A percentile compares a stretch with the other conserved stretches of the same genome.
These are phyloP conservation scores for Actinia equina DNA, from an alignment of 64 coral and sea anemone species.

Conservation along the genomic window DNA sequence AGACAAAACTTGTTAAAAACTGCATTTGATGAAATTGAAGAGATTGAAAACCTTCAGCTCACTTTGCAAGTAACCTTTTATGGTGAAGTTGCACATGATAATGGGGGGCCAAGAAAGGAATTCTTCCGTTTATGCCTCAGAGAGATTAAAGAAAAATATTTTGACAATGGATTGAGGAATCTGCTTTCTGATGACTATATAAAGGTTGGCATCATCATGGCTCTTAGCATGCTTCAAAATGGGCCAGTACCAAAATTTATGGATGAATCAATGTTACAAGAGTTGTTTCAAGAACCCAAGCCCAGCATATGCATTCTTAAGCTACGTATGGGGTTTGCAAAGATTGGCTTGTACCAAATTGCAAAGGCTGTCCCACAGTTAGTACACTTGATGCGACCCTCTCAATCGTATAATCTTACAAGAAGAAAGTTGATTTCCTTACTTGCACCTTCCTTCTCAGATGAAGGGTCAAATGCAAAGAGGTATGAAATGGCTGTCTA, in stretches of 20 bases:
- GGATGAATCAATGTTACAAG: slow-evolving; percentile 37
- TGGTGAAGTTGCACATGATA: slow-evolving; percentile 39
- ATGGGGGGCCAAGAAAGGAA: slow-evolving; percentile 50
- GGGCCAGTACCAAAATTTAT: slow-evolving; percentile 40
- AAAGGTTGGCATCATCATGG: slow-evolving; percentile 38
- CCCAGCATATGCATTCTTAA: neutral
- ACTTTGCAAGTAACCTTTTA: slow-evolving; percentile 52
- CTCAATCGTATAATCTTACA: neutral
- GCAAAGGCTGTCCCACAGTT: slow-evolving; percentile 6
- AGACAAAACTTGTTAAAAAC: slow-evolving; percentile 8
- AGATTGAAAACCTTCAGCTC: slow-evolving; percentile 14
- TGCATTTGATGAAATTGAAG: slow-evolving; percentile 24
- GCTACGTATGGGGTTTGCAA: neutral
- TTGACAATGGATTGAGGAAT: slow-evolving; percentile 58
- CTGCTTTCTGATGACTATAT: slow-evolving; percentile 29
- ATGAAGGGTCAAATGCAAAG: slow-evolving; percentile 26
- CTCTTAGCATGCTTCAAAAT: slow-evolving; percentile 47
- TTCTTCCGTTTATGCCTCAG: slow-evolving; percentile 56
- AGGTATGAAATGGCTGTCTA: slow-evolving; percentile 6
- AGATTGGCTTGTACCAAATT: slow-evolving; percentile 31
- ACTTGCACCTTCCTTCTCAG: slow-evolving; percentile 22
- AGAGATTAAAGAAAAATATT: slow-evolving; percentile 53
- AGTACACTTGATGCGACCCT: slow-evolving; percentile 5
- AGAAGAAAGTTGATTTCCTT: slow-evolving; percentile 22
- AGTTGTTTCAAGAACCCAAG: slow-evolving; percentile 27